These are phyloP conservation scores for Chrysochloris asiatica DNA, from an alignment of 2,113 vertebrate genomes.

Conservation along the genomic window DNA sequence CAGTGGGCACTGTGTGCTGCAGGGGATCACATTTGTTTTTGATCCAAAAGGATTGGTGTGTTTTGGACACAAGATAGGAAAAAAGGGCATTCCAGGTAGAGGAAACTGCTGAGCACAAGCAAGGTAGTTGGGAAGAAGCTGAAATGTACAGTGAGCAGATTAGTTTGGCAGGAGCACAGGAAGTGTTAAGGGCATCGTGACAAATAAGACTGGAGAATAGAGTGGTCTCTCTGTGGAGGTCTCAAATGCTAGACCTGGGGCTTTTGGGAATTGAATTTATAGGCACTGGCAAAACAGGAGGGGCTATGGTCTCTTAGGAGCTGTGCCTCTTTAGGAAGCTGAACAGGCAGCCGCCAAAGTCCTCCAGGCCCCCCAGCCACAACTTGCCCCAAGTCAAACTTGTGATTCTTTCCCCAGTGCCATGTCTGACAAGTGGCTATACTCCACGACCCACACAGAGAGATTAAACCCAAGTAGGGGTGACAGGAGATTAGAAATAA, in stretches of 20 bases:
- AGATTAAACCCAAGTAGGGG: too few relatives aligned
- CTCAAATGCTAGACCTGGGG: background rate
- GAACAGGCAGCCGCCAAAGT: background rate
- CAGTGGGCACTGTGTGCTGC: background rate
- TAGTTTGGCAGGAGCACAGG: background rate
- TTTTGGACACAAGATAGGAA: background rate
- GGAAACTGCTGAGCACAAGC: background rate
- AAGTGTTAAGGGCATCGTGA: background rate
- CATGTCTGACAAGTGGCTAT: too few relatives aligned
- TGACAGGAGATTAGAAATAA: too few relatives aligned
- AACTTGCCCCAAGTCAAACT: background rate
- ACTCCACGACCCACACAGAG: too few relatives aligned
- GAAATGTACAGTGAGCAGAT: background rate
- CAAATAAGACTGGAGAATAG: background rate
- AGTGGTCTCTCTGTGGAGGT: background rate
- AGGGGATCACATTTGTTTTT: background rate
- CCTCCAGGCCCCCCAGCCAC: background rate
- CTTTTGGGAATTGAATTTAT: background rate
- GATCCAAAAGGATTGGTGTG: background rate
- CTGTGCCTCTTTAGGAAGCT: background rate
- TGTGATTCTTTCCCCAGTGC: background rate
- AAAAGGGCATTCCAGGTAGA: background rate
- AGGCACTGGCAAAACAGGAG: background rate
- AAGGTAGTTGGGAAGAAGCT: background rate
- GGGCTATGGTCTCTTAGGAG: background rate